A percentile compares a stretch with the other conserved stretches of the same genome.
Conservation (phyloP, 2,888 invertebrate species). For the Luperina nickerlii region DNA sequence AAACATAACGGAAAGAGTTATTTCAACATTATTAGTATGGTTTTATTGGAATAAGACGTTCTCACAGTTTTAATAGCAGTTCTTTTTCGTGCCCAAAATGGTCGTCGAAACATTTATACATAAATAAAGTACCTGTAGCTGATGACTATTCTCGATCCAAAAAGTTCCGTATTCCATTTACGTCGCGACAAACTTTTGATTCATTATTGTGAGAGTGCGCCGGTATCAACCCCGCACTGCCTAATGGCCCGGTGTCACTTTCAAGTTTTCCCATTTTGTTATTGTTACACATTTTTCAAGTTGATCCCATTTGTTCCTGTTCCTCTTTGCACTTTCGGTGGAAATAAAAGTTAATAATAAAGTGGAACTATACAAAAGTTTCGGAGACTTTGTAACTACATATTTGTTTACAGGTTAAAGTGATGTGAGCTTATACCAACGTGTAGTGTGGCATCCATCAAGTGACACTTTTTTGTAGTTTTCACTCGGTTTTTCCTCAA, state of each 20-base stretch:
- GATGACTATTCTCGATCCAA: conserved; percentile 65
- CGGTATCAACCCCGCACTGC: conserved; percentile 70
- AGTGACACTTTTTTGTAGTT: conserved; percentile 46
- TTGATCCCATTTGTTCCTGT: conserved; percentile 82
- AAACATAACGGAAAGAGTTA: not conserved
- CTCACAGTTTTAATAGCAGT: not conserved
- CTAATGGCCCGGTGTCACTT: conserved; percentile 83
- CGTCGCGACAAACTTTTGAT: conserved; percentile 77
- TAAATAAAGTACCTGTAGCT: conserved; percentile 58
- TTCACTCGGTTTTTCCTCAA: conserved; percentile 12
- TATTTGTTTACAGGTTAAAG: conserved; percentile 46
- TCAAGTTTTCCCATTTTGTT: conserved; percentile 83
- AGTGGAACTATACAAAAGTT: conserved; percentile 72
- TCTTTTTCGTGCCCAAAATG: not conserved
- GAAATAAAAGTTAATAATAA: conserved; percentile 77
- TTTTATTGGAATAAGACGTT: not conserved
- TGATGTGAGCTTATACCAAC: conserved; percentile 32
- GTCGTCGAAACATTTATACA: conserved; percentile 18
- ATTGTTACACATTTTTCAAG: conserved; percentile 84
- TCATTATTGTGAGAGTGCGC: conserved; percentile 74
- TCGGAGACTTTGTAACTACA: conserved; percentile 48
- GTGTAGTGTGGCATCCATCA: conserved; percentile 33
- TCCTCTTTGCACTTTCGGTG: conserved; percentile 71
- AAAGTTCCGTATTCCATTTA: conserved; percentile 73
- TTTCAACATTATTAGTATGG: not conserved